Conservation (phyloP, 2,797 vertebrate genomes). For the Crocodylus rhombifer region DNA sequence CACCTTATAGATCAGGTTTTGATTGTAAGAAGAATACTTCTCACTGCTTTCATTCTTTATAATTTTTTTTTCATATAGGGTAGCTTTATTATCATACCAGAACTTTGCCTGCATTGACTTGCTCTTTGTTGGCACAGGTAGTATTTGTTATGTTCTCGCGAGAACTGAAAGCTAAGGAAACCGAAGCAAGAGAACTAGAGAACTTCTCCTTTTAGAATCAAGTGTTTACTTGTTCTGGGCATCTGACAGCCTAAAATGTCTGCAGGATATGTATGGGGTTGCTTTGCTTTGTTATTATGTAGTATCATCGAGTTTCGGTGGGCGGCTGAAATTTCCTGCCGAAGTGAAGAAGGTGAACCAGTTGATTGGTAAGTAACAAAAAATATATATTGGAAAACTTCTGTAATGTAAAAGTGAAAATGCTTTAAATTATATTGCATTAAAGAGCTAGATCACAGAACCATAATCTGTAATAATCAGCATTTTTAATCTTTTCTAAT, state of each 20-base stretch:
- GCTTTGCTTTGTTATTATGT: conserved; percentile 45
- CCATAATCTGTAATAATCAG: not conserved
- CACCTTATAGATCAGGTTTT: too few species aligned
- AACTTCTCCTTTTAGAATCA: conserved; percentile 60
- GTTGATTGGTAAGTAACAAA: conserved; percentile 91
- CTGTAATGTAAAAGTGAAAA: conserved; percentile 6
- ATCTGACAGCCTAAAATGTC: conserved; percentile 63
- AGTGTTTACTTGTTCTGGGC: not conserved
- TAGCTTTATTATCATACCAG: rapidly evolving
- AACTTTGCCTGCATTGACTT: rapidly evolving
- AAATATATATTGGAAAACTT: not conserved
- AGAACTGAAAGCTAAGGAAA: conserved; percentile 24
- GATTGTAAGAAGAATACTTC: too few species aligned
- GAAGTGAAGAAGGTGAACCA: conserved; percentile 86
- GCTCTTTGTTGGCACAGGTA: not conserved
- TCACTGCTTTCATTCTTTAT: too few species aligned
- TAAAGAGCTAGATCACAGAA: not conserved
- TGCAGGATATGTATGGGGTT: not conserved
- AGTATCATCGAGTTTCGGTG: conserved; percentile 32
- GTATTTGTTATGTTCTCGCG: not conserved
- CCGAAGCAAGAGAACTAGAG: not conserved
- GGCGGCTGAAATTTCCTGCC: conserved; percentile 85
- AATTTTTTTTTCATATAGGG: too few species aligned
- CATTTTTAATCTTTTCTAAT: not conserved
- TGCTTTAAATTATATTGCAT: not conserved